Evolutionary conservation across 2,888 invertebrate species (phyloP).

Genomic region (Drosophila maculinotata): DNA sequence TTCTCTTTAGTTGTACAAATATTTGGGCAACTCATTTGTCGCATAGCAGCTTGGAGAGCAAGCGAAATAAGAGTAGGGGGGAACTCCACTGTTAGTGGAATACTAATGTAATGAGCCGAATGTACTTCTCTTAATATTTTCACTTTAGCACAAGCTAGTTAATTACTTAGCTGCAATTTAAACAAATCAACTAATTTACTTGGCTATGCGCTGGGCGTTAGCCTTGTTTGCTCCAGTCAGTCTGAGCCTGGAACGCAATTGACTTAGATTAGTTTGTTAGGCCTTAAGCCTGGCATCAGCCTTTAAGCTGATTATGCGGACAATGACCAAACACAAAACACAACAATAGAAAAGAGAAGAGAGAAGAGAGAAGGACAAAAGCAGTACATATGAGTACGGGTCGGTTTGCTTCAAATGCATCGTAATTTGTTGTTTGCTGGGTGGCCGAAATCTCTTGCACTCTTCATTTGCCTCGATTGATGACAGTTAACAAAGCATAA

Average conservation of each 20-base stretch:
- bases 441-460: not conserved
- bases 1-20: not conserved
- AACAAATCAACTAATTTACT: no score
- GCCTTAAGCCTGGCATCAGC: conserved; percentile 26
- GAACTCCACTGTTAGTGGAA: no score
- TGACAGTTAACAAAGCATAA: not conserved
- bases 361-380: not conserved
- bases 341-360: not conserved
- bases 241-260: conserved; percentile 13
- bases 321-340: not conserved
- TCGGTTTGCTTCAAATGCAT: not conserved
- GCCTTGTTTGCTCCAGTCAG: conserved; percentile 5
- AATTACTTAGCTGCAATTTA: no score
- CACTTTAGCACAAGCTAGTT: no score
- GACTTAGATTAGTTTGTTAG: conserved; percentile 38
- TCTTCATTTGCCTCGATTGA: not conserved
- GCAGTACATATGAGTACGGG: no score
- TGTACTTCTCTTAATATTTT: no score
- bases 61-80: no score
- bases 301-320: conserved; percentile 38
- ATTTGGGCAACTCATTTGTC: not conserved
- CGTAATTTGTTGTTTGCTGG: no score
- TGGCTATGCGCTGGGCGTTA: no score
- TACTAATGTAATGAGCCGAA: no score
- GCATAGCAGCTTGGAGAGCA: no score